Evolutionary conservation across 2,113 vertebrate genomes (phyloP).

Genomic region (Tragulus kanchil): DNA sequence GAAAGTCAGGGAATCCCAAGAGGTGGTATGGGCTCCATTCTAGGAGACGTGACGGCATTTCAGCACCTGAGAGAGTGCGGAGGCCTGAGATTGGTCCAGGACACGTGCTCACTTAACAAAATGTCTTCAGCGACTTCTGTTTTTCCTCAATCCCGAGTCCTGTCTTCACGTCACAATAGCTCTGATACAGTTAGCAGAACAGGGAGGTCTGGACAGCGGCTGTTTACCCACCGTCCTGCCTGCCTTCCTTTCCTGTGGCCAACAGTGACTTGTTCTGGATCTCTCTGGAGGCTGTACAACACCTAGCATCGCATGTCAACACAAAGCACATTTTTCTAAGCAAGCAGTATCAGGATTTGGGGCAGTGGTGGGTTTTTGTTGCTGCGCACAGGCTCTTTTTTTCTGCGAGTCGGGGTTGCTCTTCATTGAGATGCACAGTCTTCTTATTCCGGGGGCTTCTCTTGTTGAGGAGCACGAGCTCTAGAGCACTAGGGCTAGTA

Average conservation of each 20-base stretch:
- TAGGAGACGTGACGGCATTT: background rate
- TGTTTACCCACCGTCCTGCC: background rate
- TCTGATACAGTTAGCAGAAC: background rate
- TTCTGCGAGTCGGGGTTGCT: background rate
- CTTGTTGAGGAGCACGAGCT: background rate
- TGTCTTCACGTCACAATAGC: background rate
- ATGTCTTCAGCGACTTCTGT: background rate
- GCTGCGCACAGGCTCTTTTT: background rate
- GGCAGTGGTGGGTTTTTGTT: background rate
- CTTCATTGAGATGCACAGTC: background rate
- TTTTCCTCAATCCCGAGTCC: background rate
- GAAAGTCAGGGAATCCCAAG: background rate
- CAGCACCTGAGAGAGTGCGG: background rate
- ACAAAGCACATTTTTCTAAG: conserved; percentile 9
- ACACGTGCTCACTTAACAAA: background rate
- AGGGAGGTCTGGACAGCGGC: background rate
- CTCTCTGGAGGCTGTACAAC: background rate
- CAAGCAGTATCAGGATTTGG: background rate
- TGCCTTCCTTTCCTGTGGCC: background rate
- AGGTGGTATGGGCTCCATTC: background rate
- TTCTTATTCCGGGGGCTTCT: background rate
- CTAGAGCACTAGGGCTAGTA: background rate
- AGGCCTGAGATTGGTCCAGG: background rate
- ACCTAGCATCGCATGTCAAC: background rate
- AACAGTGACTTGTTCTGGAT: background rate